phyloP scores from a whole-genome alignment of 2,113 vertebrate genomes.

The Notechis scutatus region DNA sequence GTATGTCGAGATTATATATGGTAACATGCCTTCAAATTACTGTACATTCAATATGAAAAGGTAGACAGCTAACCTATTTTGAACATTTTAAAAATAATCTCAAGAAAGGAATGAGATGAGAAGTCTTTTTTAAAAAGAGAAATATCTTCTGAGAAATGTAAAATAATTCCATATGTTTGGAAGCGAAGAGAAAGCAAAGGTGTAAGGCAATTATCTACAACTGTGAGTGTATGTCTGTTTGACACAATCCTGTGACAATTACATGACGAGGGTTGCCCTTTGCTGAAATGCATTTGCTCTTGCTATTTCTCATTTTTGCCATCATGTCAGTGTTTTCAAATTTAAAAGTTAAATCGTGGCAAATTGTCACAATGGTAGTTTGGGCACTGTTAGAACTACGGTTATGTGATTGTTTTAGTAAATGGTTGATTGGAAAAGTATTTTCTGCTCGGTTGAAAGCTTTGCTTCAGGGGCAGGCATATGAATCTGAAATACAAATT shows the following conservation, averaged over 20 bases:
- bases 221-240: conserved; percentile 44
- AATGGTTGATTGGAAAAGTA: conserved; percentile 66
- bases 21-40: neutral
- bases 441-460: conserved; percentile 67
- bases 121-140: conserved; percentile 13
- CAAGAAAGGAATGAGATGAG: neutral
- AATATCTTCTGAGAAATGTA: conserved; percentile 21
- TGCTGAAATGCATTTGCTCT: conserved; percentile 51
- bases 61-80: neutral
- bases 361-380: conserved; percentile 52
- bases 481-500: conserved; percentile 53
- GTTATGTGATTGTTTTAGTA: conserved; percentile 59
- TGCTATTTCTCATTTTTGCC: conserved; percentile 42
- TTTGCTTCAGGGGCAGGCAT: conserved; percentile 60
- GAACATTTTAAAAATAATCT: neutral
- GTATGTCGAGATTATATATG: neutral
- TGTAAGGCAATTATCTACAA: conserved; percentile 22
- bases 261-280: conserved; percentile 41
- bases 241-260: conserved; percentile 49
- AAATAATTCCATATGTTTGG: conserved; percentile 28
- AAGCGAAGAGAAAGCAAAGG: neutral
- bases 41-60: neutral
- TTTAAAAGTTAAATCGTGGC: conserved; percentile 57
- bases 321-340: conserved; percentile 48
- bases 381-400: conserved; percentile 48